Conservation (phyloP, 2,797 vertebrate genomes). For the Schizothorax lantsangensis region DNA sequence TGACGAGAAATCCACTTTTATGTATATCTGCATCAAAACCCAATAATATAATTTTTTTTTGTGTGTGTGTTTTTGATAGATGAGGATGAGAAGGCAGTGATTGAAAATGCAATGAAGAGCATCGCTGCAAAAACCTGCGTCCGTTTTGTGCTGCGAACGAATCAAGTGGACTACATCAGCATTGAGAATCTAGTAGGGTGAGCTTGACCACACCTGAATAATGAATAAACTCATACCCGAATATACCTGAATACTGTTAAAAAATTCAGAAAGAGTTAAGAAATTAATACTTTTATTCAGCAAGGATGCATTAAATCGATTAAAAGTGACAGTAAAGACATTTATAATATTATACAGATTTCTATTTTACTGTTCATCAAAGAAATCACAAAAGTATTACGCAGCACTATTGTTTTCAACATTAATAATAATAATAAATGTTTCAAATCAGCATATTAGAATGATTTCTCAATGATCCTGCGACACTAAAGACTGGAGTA, state of each 20-base stretch:
- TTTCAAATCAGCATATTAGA: not conserved
- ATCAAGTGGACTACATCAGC: conserved; percentile 49
- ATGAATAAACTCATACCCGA: not conserved
- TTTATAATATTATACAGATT: too few relatives aligned
- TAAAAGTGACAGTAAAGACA: not conserved
- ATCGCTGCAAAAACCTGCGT: conserved; percentile 45
- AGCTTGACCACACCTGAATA: conserved; percentile 1
- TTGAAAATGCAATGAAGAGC: conserved; percentile 41
- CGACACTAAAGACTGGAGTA: not conserved
- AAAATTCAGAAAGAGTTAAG: not conserved
- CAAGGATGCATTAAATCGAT: not conserved
- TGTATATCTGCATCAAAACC: not conserved
- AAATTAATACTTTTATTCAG: not conserved
- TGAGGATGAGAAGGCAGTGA: conserved; percentile 6
- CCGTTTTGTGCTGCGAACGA: conserved; percentile 40
- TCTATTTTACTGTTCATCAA: not conserved
- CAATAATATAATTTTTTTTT: not conserved
- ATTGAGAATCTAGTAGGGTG: conserved; percentile 49
- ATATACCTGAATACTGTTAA: not conserved
- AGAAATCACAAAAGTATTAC: not conserved
- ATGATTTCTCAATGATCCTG: not conserved
- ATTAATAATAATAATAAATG: not conserved
- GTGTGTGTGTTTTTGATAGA: conserved; percentile 9
- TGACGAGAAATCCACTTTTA: not conserved
- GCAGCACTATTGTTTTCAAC: not conserved